Evolutionary conservation across 2,888 invertebrate genomes (phyloP), one percentile per base, ranked within the genome.

Genomic region (Nebria brevicollis): DNA sequence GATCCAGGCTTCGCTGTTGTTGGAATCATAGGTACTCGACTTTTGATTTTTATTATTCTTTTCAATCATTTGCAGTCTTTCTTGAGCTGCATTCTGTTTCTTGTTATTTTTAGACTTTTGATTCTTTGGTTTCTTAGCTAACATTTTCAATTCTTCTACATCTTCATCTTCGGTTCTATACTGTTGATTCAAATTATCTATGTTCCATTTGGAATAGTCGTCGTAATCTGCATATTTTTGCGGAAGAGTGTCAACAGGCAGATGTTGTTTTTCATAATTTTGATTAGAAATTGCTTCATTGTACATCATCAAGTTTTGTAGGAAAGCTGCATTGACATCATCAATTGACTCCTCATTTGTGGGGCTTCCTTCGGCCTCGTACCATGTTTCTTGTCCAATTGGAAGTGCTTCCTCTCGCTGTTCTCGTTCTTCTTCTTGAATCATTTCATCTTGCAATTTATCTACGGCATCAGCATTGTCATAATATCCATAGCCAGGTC

Each of bases 331-430:
- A 86, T 92, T 93, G 4, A 88, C 89, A 79, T 90, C 89, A 64
- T 89, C 90, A 15, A 88, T 85, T 5, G 83, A 82, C 72, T 86
- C 86, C 65, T 85, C 83, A 15, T 43, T 65, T 7, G 77, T 89
- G 82, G 88, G 86, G 77, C 88, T 86, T 34, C 76, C 83, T 83
- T 92, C 92, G 83, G 90, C 91, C 86, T 93, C 93, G 84, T 91
- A 93, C 90, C 92, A 92, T 15, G 92, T 92, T 86, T 93, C 93
- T 85, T 93, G 93, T n/a, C 93, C 93, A 41, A 93, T 92, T 0
- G 93, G 93, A 64, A 93, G 89, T 13, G 92, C 90, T 66, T 92
- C 91, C 82, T 89, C 90, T 11, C 90, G 85, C 82, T 90, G 88
- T 85, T 93, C 90, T 76, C 92, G 89, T 86, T 93, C 92, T 83